Evolutionary conservation across 2,888 invertebrate genomes (phyloP), one percentile per base, ranked within the genome.

Genomic region (Tachina lurida): DNA sequence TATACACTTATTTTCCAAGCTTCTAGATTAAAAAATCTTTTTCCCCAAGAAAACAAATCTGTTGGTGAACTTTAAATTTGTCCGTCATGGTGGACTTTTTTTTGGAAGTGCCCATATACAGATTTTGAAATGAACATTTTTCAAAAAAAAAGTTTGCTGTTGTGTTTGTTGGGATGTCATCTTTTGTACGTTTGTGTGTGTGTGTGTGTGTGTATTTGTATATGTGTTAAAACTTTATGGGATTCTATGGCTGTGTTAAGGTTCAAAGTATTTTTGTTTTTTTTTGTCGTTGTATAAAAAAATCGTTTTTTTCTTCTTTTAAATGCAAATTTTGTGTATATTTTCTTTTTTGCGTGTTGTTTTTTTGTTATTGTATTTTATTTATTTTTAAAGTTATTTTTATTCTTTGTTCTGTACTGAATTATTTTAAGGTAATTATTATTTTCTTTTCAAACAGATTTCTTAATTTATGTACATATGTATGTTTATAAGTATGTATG

Each of bases 221-320:
- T 45, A 47, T 17, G 39, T 62, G 31, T 31, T 31, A 7, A 31
- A 31, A 31, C 31, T 31, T 31, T 31, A 31, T 31, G 7, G 31
- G 7, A 31, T 31, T 31, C 31, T 31, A 31, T 31, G 31, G 7
- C 3, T 47, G 39, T 49, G 19, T 65, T 68, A 74, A 83, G 80
- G 84, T 87, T 87, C 84, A 85, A 83, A 83, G 82, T 79, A 83
- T 77, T 84, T 62, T 68, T 73, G 31, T 31, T 80, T 71, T 31
- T 63, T 63, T 17, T 60, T 60, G 22, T 49, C 43, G 12, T 68
- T 22, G 9, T 62, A 45, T 56, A 22, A 41, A 52, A 77, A 60
- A 31, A 31, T 7, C 1, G 0, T 0, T 68, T 41, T 22, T 47
- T 67, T 58, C 19, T 10, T 47, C 19, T 68, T 49, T 43, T 52